Conservation (phyloP, 2,797 vertebrate genomes). For the Leptodactylus fallax region DNA sequence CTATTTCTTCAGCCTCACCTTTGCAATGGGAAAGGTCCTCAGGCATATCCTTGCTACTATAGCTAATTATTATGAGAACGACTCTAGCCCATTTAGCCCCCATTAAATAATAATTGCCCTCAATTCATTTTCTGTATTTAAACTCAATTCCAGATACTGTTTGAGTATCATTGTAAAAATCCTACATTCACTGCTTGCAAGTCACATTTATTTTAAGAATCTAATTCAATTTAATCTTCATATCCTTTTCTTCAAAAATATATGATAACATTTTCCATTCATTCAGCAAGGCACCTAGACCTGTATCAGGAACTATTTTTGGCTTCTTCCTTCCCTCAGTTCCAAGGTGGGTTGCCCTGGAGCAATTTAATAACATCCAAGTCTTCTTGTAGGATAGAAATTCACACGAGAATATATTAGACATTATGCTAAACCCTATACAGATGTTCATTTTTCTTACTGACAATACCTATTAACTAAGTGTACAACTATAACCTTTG, state of each 20-base stretch:
- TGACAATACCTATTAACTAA: constrained; percentile 49
- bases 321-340: background rate
- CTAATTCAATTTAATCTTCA: constrained; percentile 11
- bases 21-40: no score
- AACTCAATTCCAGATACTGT: background rate
- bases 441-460: constrained; percentile 45
- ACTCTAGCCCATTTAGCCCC: background rate
- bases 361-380: constrained; percentile 41
- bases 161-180: background rate
- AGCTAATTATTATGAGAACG: background rate
- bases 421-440: constrained; percentile 31
- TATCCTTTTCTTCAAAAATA: background rate
- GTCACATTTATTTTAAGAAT: background rate
- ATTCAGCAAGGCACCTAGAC: background rate
- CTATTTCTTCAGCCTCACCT: no score
- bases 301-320: constrained; percentile 33
- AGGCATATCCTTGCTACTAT: no score
- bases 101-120: background rate
- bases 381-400: constrained; percentile 22
- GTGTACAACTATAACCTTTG: constrained; percentile 32
- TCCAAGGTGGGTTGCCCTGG: constrained; percentile 11
- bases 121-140: background rate
- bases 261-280: background rate
- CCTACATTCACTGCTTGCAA: background rate
- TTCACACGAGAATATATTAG: constrained; percentile 22